Base-by-base conservation (phyloP, 1,140 invertebrate species). In the Halotydeus destructor region DNA sequence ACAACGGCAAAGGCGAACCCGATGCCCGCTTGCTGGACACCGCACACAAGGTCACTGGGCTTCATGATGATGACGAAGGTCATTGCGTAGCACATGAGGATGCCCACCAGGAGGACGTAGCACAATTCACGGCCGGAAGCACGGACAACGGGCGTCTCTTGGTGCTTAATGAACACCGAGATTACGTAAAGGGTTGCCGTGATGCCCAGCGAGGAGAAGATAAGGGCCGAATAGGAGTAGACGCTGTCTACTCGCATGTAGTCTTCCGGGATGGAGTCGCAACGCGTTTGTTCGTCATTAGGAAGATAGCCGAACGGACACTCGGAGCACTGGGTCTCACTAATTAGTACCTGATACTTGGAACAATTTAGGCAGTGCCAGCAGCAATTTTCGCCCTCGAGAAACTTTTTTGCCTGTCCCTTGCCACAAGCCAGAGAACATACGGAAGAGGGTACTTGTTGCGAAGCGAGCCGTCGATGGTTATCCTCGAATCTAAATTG, bases 351-450 rank as follows among this genome's bases (percentile, higher is more conserved):
- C 73, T 86, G 78, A 63, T 88, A 88, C 54, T 77, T 75, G 32
- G 78, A 74, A 59, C 86, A 93, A 62, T 85, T 82, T 67, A 84
- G 78, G 62, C 88, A 93, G 51, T 84, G 83, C 85, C 86, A 94
- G 59, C 88, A 93, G 59, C 86, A 93, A 50, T 74, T 77, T 55
- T 88, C 81, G 0, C 80, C 82, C 54, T 83, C 80, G 21, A 85
- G 75, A 58, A 82, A 84, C 57, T 81, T 76, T 63, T 84, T 86
- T 39, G 82, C 83, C 58, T 89, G 80, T 2, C 82, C 83, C 24
- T 68, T 60, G 45, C 72, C 71, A 59, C 86, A 94, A 23, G 80
- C 77, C 82, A 91, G 16, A 86, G 78, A 32, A 83, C 85, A 93
- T 8, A 89, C 78, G 19, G 85, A 91, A 52, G 77, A 71, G 0